Conservation (phyloP, 2,888 invertebrate species). For the Hoplodrina ambigua region DNA sequence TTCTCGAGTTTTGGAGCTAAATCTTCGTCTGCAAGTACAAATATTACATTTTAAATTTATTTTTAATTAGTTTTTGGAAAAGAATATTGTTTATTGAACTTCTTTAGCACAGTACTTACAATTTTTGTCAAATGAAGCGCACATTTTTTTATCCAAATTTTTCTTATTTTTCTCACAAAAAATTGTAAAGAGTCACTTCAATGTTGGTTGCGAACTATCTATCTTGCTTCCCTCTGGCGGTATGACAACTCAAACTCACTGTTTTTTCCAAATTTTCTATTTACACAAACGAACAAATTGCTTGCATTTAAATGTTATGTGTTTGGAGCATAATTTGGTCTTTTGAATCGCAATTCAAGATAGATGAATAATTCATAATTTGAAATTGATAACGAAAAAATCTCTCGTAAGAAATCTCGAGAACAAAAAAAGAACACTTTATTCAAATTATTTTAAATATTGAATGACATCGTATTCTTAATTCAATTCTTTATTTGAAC, state of each 20-base stretch:
- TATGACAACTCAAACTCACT: conserved; percentile 72
- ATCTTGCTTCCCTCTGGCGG: conserved; percentile 81
- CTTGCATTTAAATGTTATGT: conserved; percentile 82
- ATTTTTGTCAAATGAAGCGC: conserved; percentile 55
- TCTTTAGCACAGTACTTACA: conserved; percentile 10
- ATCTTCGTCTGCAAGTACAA: conserved; percentile 34
- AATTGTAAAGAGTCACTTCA: conserved; percentile 77
- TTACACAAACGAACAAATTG: conserved; percentile 75
- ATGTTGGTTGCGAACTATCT: conserved; percentile 78
- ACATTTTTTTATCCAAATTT: conserved; percentile 33
- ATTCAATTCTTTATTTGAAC: background rate
- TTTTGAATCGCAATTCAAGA: conserved; percentile 25
- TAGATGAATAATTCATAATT: background rate
- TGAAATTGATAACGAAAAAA: background rate
- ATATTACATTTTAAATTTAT: no score
- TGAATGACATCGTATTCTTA: background rate
- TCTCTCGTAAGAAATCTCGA: no score
- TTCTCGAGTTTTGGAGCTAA: conserved; percentile 14
- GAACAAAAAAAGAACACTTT: background rate
- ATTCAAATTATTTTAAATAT: background rate
- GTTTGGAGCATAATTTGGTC: conserved; percentile 75
- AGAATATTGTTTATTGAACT: background rate
- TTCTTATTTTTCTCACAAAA: conserved; percentile 34
- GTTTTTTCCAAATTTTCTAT: conserved; percentile 75
- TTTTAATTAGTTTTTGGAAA: background rate